A percentile compares a stretch with the other conserved stretches of the same genome.
Conservation (phyloP, 2,797 vertebrate genomes). For the Rhyacichthys aspro region DNA sequence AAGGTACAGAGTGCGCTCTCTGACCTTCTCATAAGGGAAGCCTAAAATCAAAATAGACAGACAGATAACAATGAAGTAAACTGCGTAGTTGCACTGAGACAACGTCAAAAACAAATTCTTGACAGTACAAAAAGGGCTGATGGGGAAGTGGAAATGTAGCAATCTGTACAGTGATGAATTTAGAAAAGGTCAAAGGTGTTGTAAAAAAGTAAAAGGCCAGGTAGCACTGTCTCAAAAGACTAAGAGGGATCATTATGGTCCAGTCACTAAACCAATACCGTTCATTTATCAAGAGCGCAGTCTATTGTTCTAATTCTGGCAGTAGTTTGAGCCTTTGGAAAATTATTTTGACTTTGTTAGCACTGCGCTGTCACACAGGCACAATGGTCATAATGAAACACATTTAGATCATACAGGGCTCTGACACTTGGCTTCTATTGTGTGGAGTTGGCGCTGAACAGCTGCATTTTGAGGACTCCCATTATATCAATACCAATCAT, state of each 20-base stretch:
- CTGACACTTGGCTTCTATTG: constrained; percentile 13
- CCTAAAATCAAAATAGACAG: constrained; percentile 75
- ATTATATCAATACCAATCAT: constrained; percentile 2
- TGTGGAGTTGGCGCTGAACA: not conserved
- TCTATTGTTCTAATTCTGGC: constrained; percentile 32
- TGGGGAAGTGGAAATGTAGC: constrained; percentile 16
- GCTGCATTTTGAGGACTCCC: constrained; percentile 6
- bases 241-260: constrained; percentile 35
- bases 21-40: constrained; percentile 98
- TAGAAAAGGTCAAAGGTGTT: constrained; percentile 42
- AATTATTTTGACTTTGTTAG: constrained; percentile 27
- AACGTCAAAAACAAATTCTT: constrained; percentile 22
- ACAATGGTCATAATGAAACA: constrained; percentile 27
- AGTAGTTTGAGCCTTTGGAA: constrained; percentile 25
- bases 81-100: not conserved
- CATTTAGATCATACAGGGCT: constrained; percentile 16
- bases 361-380: not conserved
- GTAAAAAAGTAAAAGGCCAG: constrained; percentile 30
- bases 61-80: constrained; percentile 16
- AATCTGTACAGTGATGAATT: constrained; percentile 23
- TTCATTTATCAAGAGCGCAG: constrained; percentile 38
- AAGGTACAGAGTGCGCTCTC: constrained; percentile 95
- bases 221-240: constrained; percentile 27
- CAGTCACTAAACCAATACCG: constrained; percentile 24
- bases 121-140: constrained; percentile 13